phyloP scores from a whole-genome alignment of 2,888 invertebrate genomes.

The Coleophora deauratella region DNA sequence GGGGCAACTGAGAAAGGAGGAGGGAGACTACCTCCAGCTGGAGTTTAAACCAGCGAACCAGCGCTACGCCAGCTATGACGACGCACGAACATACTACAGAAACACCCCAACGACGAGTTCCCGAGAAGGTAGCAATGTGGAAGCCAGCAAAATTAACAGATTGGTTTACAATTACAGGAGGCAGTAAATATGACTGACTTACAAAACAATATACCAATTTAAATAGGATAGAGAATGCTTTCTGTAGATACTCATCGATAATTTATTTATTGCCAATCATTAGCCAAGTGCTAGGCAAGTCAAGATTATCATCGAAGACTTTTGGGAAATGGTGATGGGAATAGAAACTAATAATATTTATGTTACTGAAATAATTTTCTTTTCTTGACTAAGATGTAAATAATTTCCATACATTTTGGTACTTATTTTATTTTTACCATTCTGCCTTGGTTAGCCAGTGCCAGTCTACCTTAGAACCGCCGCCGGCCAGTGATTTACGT shows the following conservation, averaged over 20 bases:
- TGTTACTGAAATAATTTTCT: conserved; percentile 3
- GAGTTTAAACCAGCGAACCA: conserved; percentile 62
- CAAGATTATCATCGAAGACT: conserved; percentile 19
- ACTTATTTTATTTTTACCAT: conserved; percentile 9
- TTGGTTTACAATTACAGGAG: conserved; percentile 66
- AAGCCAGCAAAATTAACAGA: conserved; percentile 65
- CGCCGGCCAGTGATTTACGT: too few species aligned
- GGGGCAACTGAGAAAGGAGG: conserved; percentile 49
- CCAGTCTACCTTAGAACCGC: too few species aligned
- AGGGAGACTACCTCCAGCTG: conserved; percentile 57
- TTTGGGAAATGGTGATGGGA: conserved; percentile 29
- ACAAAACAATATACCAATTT: background rate
- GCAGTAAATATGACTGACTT: conserved; percentile 28
- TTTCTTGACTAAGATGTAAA: conserved; percentile 10
- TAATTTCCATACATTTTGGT: conserved; percentile 9
- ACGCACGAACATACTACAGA: conserved; percentile 56
- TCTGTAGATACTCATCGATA: conserved; percentile 40
- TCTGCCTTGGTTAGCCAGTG: conserved; percentile 8
- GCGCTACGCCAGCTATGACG: conserved; percentile 60
- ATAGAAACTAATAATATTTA: conserved; percentile 13
- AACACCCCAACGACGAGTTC: conserved; percentile 25
- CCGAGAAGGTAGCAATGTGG: conserved; percentile 37
- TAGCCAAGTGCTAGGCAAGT: background rate
- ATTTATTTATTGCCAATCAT: conserved; percentile 7
- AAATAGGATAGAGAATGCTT: conserved; percentile 22